Conservation (phyloP, 2,888 invertebrate species). For the Epinotia nisella region DNA sequence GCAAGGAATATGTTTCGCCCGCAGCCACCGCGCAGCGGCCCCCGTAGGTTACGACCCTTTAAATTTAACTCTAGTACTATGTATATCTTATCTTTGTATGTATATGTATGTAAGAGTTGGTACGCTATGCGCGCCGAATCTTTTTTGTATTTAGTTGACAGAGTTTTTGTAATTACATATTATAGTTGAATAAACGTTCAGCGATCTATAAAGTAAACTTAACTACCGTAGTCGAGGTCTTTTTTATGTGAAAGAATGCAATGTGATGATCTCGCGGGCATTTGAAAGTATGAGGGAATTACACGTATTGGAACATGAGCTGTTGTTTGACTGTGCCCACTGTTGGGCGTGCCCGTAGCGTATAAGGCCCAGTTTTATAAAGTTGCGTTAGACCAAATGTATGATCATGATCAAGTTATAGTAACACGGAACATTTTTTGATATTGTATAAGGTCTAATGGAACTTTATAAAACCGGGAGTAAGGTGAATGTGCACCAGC, state of each 20-base stretch:
- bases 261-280: conserved; percentile 80
- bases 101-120: conserved; percentile 78
- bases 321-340: conserved; percentile 57
- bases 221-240: conserved; percentile 69
- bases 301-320: conserved; percentile 80
- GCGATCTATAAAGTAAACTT: conserved; percentile 74
- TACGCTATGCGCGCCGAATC: conserved; percentile 76
- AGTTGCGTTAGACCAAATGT: no score
- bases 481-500: no score
- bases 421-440: no score
- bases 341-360: no score
- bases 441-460: no score
- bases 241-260: conserved; percentile 82
- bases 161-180: conserved; percentile 82
- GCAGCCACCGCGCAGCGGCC: conserved; percentile 54
- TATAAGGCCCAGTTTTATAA: not conserved
- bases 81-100: conserved; percentile 73
- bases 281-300: conserved; percentile 71
- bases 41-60: conserved; percentile 66
- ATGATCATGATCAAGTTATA: no score
- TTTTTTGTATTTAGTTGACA: conserved; percentile 82
- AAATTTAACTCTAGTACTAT: conserved; percentile 80
- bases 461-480: no score
- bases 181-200: conserved; percentile 71
- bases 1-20: conserved; percentile 58